Percentiles rank a stretch among this genome's conserved stretches.
Conservation (phyloP, 92 coral and sea anemone species). For the Pocillopora grandis region DNA sequence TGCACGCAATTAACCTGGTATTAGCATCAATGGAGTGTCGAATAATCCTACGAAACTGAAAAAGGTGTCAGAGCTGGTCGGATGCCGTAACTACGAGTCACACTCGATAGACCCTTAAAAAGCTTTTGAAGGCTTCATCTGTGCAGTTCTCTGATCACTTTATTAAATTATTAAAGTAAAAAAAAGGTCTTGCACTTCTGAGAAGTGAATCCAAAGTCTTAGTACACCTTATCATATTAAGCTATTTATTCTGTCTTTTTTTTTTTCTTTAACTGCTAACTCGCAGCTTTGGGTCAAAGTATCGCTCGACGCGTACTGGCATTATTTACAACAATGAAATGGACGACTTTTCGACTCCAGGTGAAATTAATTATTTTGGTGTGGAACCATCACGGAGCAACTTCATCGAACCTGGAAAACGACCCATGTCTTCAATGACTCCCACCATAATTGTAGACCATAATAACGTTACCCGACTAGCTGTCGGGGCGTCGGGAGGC, state of each 20-base stretch:
- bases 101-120: too few relatives aligned
- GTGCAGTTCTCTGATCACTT: too few relatives aligned
- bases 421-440: slow-evolving; percentile 91
- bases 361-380: slow-evolving; percentile 72
- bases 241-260: background rate
- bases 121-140: too few relatives aligned
- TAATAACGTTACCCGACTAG: slow-evolving; percentile 67
- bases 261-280: background rate
- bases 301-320: slow-evolving; percentile 79
- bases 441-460: slow-evolving; percentile 78
- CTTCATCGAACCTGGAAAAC: slow-evolving; percentile 79
- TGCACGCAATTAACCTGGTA: too few relatives aligned
- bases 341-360: slow-evolving; percentile 99
- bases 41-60: too few relatives aligned
- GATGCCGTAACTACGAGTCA: too few relatives aligned
- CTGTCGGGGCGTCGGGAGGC: slow-evolving; percentile 98
- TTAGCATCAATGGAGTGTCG: too few relatives aligned
- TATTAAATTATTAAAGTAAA: too few relatives aligned
- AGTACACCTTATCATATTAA: too few relatives aligned
- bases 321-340: slow-evolving; percentile 90
- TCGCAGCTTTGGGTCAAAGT: slow-evolving; percentile 84
- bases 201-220: too few relatives aligned
- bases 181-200: too few relatives aligned
- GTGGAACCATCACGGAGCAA: slow-evolving; percentile 86
- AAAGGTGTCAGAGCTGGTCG: too few relatives aligned